Conservation (phyloP, 2,113 vertebrate genomes). For the Pontoporia blainvillei region DNA sequence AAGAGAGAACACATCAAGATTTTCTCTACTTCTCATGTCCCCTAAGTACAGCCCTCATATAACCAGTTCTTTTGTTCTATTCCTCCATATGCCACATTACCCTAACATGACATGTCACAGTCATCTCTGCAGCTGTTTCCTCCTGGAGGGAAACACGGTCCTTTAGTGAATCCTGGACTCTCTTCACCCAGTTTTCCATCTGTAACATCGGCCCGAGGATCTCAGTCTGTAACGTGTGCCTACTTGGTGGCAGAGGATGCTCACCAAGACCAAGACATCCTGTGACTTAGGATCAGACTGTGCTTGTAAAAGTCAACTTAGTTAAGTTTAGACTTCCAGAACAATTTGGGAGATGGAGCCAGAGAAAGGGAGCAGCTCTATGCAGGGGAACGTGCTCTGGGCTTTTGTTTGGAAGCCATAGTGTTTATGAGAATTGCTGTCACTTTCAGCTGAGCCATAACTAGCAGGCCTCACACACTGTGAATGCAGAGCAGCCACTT, state of each 20-base stretch:
- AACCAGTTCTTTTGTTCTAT: not conserved
- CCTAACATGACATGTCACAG: not conserved
- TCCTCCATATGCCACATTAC: not conserved
- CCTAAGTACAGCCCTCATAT: not conserved
- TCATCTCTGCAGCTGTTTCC: not conserved
- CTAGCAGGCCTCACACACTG: not conserved
- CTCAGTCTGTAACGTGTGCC: too few relatives aligned
- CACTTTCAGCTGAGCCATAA: not conserved
- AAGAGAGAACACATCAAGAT: not conserved
- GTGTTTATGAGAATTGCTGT: not conserved
- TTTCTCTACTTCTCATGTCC: not conserved
- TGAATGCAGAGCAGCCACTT: not conserved
- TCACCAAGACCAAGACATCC: not conserved
- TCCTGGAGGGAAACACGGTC: not conserved
- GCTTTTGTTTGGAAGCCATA: not conserved
- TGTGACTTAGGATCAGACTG: conserved; percentile 25
- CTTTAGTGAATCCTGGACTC: not conserved
- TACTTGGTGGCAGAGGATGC: not conserved
- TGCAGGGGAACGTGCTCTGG: not conserved
- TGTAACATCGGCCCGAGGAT: not conserved
- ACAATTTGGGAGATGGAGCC: not conserved
- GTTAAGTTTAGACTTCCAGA: conserved; percentile 33
- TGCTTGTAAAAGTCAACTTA: conserved; percentile 33
- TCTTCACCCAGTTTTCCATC: not conserved
- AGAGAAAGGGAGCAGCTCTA: not conserved